A percentile compares a stretch with the other conserved stretches of the same genome.
phyloP scores from a whole-genome alignment of 2,797 vertebrate species.

The Lepilemur ruficaudatus region DNA sequence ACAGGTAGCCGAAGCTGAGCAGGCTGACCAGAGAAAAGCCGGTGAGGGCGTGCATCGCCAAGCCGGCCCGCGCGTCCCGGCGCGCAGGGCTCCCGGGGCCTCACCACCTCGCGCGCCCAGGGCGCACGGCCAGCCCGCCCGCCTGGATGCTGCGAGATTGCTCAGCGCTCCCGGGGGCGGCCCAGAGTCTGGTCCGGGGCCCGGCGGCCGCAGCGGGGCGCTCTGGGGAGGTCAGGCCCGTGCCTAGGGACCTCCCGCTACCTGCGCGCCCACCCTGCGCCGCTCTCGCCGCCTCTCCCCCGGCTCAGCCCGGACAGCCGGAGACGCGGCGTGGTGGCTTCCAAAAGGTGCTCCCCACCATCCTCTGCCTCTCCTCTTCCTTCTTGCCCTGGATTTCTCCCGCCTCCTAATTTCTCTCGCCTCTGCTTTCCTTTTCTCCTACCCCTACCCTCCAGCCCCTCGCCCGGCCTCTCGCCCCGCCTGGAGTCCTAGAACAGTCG shows the following conservation, averaged over 20 bases:
- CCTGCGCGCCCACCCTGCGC: not conserved
- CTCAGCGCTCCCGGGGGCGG: not conserved
- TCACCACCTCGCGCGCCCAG: constrained; percentile 37
- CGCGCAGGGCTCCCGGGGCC: not conserved
- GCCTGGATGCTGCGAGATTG: not conserved
- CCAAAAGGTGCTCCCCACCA: constrained; percentile 67
- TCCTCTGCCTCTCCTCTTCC: constrained; percentile 48
- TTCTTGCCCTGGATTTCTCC: constrained; percentile 36
- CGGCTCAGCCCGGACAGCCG: constrained; percentile 51
- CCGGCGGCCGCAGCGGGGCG: not conserved
- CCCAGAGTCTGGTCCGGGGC: not conserved
- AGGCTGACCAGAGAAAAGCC: constrained; percentile 95
- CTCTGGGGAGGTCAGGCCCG: constrained; percentile 4
- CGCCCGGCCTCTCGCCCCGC: constrained; percentile 60
- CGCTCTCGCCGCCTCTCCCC: not conserved
- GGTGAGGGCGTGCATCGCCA: constrained; percentile 92
- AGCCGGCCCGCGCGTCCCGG: constrained; percentile 49
- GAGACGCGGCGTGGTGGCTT: constrained; percentile 35
- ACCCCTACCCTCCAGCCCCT: constrained; percentile 47
- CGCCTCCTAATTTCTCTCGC: constrained; percentile 71
- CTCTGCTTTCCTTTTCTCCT: constrained; percentile 58
- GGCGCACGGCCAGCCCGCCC: constrained; percentile 45
- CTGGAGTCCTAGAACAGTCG: constrained; percentile 15
- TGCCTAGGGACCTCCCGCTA: not conserved
- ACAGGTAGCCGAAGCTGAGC: constrained; percentile 95